These are phyloP conservation scores for Cliona cf. orientalis DNA, from an alignment of 37 sponge, comb jelly and placozoan species.

Conservation along the genomic window DNA sequence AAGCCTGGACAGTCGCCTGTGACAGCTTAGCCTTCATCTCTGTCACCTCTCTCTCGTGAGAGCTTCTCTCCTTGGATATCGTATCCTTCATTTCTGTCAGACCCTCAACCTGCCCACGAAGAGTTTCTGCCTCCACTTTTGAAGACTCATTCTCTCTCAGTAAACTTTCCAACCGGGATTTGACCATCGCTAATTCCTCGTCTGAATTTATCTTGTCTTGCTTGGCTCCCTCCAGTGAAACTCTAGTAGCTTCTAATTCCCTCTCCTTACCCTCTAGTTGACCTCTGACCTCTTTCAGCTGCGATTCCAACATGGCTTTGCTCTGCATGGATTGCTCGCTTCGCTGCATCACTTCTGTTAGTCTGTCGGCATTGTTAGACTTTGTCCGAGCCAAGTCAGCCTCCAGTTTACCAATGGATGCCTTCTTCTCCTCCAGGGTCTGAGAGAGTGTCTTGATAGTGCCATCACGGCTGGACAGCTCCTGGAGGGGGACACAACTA, in stretches of 20 bases:
- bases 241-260: not conserved
- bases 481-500: too few species aligned
- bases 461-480: not conserved
- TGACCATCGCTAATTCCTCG: not conserved
- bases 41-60: conserved; percentile 10
- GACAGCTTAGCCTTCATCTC: conserved; percentile 9
- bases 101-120: conserved; percentile 40
- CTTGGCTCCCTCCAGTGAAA: not conserved
- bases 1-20: not conserved
- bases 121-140: conserved; percentile 34
- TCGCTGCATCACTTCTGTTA: conserved; percentile 27
- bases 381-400: conserved; percentile 21
- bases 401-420: not conserved
- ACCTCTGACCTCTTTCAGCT: not conserved
- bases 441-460: conserved; percentile 33
- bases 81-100: conserved; percentile 4
- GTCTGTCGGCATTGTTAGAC: conserved; percentile 16
- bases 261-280: conserved; percentile 15
- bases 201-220: not conserved
- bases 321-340: conserved; percentile 12
- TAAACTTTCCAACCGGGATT: conserved; percentile 4
- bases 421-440: conserved; percentile 34
- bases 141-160: conserved; percentile 6
- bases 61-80: conserved; percentile 7
- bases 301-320: not conserved